Conservation (phyloP, 1,140 invertebrate genomes). For the Charaxes varanes region DNA sequence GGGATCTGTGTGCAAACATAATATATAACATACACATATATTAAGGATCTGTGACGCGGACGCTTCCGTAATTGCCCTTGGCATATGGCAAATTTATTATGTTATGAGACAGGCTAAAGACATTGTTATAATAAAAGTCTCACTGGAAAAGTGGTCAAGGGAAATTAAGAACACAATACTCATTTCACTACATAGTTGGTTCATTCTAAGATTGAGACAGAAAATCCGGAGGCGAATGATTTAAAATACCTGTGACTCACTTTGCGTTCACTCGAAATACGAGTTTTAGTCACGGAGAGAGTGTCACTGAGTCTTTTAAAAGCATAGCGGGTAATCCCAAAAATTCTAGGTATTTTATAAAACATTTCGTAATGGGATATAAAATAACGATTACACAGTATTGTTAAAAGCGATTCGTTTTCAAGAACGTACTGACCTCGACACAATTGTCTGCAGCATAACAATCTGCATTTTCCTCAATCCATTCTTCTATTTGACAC, state of each 20-base stretch:
- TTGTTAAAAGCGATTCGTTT: constrained; percentile 37
- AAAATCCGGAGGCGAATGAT: neutral
- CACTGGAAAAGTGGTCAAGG: constrained; percentile 1
- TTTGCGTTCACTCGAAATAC: no score
- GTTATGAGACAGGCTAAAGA: constrained; percentile 8
- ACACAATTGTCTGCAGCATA: constrained; percentile 40
- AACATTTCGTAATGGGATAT: neutral
- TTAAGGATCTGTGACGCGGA: constrained; percentile 8
- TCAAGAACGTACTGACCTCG: constrained; percentile 45
- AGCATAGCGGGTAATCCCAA: no score
- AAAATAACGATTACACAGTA: constrained; percentile 11
- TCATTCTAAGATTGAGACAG: no score
- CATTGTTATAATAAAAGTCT: constrained; percentile 5
- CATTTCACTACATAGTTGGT: neutral
- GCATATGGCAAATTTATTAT: constrained; percentile 12
- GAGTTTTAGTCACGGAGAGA: no score
- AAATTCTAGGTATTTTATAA: neutral
- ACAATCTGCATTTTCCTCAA: constrained; percentile 39
- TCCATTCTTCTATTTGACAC: constrained; percentile 16
- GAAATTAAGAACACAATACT: neutral
- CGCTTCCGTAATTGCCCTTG: constrained; percentile 25
- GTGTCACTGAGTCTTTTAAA: no score
- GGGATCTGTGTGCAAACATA: constrained; percentile 8
- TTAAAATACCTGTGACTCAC: neutral
- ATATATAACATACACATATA: constrained; percentile 4